Conservation (phyloP, 2,888 invertebrate species). For the Pollenia labialis region DNA sequence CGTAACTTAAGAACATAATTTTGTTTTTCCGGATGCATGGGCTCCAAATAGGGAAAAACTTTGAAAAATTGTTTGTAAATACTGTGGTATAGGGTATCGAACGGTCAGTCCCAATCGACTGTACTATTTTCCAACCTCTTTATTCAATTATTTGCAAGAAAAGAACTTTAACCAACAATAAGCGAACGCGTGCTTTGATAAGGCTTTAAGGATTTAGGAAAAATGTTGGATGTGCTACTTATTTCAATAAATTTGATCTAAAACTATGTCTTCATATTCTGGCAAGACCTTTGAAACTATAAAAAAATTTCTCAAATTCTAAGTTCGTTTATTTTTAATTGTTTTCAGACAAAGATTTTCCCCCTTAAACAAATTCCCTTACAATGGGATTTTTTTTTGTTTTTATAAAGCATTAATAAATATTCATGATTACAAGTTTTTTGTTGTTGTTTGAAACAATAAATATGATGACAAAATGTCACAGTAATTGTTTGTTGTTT, state of each 20-base stretch:
- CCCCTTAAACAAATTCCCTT: constrained; percentile 3
- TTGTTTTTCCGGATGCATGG: no score
- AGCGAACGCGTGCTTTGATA: no score
- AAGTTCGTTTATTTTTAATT: not conserved
- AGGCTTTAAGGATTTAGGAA: not conserved
- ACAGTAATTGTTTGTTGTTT: constrained; percentile 69
- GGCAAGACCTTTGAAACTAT: no score
- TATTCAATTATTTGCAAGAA: no score
- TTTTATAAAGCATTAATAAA: constrained; percentile 16
- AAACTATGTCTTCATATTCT: no score
- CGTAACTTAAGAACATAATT: no score
- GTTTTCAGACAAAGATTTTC: constrained; percentile 16
- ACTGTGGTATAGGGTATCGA: no score
- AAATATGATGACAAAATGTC: constrained; percentile 69
- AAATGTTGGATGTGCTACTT: not conserved
- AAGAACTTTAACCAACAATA: no score
- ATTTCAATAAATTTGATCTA: not conserved
- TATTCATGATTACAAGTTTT: constrained; percentile 51
- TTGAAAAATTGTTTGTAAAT: no score
- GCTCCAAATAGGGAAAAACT: no score
- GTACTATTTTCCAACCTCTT: no score
- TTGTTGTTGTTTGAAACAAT: constrained; percentile 60
- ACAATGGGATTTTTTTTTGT: constrained; percentile 52
- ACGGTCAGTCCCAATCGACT: no score
- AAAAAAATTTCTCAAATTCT: not conserved